These are phyloP conservation scores for Zeuzera pyrina DNA, from an alignment of 2,888 invertebrate genomes.

Conservation along the genomic window DNA sequence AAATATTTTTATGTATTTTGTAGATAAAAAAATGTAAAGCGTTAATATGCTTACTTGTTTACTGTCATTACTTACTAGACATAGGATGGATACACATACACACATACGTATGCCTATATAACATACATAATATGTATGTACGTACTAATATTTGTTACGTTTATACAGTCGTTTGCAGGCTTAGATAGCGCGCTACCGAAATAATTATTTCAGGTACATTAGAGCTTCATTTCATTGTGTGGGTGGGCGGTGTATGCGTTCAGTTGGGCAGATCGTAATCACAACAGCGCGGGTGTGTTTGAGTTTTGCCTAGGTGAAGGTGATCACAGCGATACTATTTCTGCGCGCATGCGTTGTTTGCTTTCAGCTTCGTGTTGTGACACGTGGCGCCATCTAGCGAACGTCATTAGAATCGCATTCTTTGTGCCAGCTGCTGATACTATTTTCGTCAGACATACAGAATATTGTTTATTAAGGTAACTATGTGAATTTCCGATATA, in stretches of 20 bases:
- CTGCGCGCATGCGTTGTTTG: slow-evolving; percentile 51
- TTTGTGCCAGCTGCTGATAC: slow-evolving; percentile 50
- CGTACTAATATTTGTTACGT: neutral
- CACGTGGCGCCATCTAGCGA: slow-evolving; percentile 60
- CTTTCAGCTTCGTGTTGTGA: slow-evolving; percentile 25
- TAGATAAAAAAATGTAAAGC: neutral
- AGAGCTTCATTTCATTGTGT: neutral
- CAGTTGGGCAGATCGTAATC: slow-evolving; percentile 25
- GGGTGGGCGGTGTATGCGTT: slow-evolving; percentile 21
- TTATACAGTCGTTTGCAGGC: no score
- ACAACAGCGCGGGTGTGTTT: slow-evolving; percentile 30
- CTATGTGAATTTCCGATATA: no score
- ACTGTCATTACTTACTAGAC: no score
- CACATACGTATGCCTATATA: neutral
- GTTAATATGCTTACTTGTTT: neutral
- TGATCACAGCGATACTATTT: slow-evolving; percentile 61
- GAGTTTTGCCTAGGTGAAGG: slow-evolving; percentile 65
- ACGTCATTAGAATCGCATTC: slow-evolving; percentile 34
- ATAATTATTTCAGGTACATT: no score
- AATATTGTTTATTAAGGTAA: no score
- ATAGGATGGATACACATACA: no score
- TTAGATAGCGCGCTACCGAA: no score
- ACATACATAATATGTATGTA: neutral
- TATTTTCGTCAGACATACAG: slow-evolving; percentile 49
- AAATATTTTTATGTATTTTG: no score